Base-by-base conservation (phyloP, 64 coral and sea anemone species). In the Astreopora myriophthalma region DNA sequence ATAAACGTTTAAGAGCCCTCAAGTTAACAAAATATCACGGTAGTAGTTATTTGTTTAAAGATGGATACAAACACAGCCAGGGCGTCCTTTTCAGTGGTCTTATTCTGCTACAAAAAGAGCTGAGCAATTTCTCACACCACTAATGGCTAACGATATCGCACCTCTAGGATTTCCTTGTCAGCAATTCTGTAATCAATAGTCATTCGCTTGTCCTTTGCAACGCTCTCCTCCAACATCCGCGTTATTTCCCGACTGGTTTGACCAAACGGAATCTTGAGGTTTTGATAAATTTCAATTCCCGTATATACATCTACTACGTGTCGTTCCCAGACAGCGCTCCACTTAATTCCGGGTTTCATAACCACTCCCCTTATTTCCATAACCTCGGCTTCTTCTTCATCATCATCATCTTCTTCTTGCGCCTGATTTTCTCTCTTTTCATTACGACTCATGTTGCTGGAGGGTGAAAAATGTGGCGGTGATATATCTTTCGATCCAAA, bases 161-260 rank as follows among this genome's bases (percentile, higher is more conserved):
- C 71, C 11, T 82, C 68, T 23, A 92, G 46, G 3, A 92, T 85
- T 36, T 77, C 76, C 67, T 92, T 92, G 49, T 85, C 73, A 27
- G 82, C 83, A 34, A 92, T 92, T 6, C 82, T 37, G 68, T 92
- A 92, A 62, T 92, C 90, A 23, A 92, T 92, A 31, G 90, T 92
- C 90, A 92, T 85, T 44, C 90, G 64, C 33, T 92, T 92, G 9
- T 92, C 85, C 48, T 92, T 10, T 40, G 25, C 22, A 27, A 85
- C 32, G 37, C 90, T 92, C 76, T 92, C 90, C 23, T 92, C 90
- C 25, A 92, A 79, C 90, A 92, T 92, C 24, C 90, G 69, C 33
- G 79, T 49, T 9, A 92, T 12, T 48, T 92, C 69, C 14, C 90
- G 79, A 40, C 73, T 72, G n/a, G 40, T 73, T 36, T 84, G 51